Percentiles rank a stretch among this genome's conserved stretches.
Conservation (phyloP, 2,113 vertebrate genomes). For the Formicarius rufipectus region DNA sequence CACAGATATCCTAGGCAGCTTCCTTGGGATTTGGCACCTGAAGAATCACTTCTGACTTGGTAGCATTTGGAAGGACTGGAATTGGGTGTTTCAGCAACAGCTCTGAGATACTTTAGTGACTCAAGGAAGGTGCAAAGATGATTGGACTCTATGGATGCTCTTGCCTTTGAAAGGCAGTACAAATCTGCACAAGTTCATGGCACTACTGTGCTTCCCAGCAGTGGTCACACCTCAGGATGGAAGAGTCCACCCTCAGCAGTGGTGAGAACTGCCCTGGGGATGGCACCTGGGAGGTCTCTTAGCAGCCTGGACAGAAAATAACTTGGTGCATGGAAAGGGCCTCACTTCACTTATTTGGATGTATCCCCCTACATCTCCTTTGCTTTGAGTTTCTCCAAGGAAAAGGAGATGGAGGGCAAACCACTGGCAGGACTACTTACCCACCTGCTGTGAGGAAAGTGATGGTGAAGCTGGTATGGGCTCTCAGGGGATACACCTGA, state of each 20-base stretch:
- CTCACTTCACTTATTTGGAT: not conserved
- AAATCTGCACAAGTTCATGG: not conserved
- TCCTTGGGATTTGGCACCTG: constrained; percentile 44
- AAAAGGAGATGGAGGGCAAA: not conserved
- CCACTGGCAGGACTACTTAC: not conserved
- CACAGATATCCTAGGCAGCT: not conserved
- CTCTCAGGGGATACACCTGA: not conserved
- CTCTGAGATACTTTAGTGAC: not conserved
- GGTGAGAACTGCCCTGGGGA: not conserved
- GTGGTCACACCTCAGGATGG: not conserved
- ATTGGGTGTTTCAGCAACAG: not conserved
- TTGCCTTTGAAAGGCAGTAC: not conserved
- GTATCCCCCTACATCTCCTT: not conserved
- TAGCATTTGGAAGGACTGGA: not conserved
- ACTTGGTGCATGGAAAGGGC: not conserved
- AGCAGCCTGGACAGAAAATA: not conserved
- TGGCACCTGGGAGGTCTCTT: not conserved
- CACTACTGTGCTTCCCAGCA: not conserved
- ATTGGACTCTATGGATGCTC: not conserved
- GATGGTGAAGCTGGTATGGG: not conserved
- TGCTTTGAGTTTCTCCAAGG: not conserved
- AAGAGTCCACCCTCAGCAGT: not conserved
- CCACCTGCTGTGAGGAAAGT: not conserved
- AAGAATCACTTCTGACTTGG: not conserved
- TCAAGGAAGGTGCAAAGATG: not conserved